Conservation (phyloP, 2,113 vertebrate genomes). For the Symphodus melops region DNA sequence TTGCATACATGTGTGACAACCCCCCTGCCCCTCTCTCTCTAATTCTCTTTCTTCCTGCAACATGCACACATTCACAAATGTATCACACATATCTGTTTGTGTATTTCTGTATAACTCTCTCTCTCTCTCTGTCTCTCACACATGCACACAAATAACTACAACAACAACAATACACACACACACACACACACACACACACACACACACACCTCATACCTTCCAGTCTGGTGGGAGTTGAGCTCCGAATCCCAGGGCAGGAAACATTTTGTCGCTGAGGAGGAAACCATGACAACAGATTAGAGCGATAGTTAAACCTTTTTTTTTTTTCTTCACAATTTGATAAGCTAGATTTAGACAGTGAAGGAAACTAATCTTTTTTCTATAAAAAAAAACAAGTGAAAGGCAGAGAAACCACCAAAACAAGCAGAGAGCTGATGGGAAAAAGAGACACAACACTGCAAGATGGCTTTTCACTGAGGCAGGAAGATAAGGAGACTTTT, state of each 20-base stretch:
- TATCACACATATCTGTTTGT: background rate
- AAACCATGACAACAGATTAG: conserved; percentile 77
- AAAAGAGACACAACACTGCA: conserved; percentile 7
- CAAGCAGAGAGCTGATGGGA: background rate
- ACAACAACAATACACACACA: conserved; percentile 67
- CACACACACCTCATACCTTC: conserved; percentile 87
- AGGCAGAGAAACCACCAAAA: conserved; percentile 12
- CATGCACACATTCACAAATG: conserved; percentile 7
- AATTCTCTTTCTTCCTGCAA: too few species aligned
- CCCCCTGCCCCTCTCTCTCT: background rate
- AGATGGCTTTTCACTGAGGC: conserved; percentile 22
- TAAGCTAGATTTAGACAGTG: conserved; percentile 59
- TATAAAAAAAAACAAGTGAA: conserved; percentile 38
- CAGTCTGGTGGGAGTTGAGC: conserved; percentile 98
- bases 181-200: conserved; percentile 62
- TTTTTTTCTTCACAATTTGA: conserved; percentile 48
- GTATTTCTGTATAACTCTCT: too few species aligned
- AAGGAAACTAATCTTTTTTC: conserved; percentile 47
- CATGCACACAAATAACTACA: conserved; percentile 10
- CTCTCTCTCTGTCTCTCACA: background rate
- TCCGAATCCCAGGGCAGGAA: conserved; percentile 97
- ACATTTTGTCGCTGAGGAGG: conserved; percentile 94
- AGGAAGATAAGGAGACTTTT: background rate
- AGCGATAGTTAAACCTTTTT: conserved; percentile 51
- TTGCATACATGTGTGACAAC: conserved; percentile 2